Evolutionary conservation across 1,140 invertebrate genomes (phyloP).

Genomic region (Matsumurasca onukii): DNA sequence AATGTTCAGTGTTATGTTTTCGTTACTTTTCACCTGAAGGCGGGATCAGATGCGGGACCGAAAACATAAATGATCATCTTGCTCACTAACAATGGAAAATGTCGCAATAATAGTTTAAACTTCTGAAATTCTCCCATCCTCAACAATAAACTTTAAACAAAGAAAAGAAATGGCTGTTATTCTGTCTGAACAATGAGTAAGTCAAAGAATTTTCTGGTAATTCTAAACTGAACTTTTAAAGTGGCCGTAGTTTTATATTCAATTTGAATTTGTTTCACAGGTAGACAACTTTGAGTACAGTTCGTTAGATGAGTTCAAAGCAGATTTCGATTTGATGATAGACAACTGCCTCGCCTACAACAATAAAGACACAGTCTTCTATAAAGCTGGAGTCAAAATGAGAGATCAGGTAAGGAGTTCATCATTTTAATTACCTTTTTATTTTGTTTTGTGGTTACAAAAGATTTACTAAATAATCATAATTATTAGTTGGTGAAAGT

Average conservation of each 20-base stretch:
- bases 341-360: constrained; percentile 94
- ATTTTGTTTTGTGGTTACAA: background rate
- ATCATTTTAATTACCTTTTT: background rate
- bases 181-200: too few species aligned
- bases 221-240: too few species aligned
- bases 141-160: too few species aligned
- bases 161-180: too few species aligned
- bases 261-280: constrained; percentile 13
- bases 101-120: too few species aligned
- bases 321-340: constrained; percentile 93
- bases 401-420: constrained; percentile 65
- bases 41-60: too few species aligned
- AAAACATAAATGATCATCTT: too few species aligned
- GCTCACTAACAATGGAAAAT: too few species aligned
- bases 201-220: too few species aligned
- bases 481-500: background rate
- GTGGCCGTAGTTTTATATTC: background rate
- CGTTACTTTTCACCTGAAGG: too few species aligned
- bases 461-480: background rate
- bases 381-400: constrained; percentile 82
- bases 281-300: constrained; percentile 55
- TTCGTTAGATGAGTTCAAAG: constrained; percentile 76
- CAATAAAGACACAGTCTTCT: constrained; percentile 86
- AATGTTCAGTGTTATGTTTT: too few species aligned
- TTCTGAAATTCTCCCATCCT: too few species aligned